phyloP scores from a whole-genome alignment of 2,888 invertebrate genomes.

The Calliopum simillimum region DNA sequence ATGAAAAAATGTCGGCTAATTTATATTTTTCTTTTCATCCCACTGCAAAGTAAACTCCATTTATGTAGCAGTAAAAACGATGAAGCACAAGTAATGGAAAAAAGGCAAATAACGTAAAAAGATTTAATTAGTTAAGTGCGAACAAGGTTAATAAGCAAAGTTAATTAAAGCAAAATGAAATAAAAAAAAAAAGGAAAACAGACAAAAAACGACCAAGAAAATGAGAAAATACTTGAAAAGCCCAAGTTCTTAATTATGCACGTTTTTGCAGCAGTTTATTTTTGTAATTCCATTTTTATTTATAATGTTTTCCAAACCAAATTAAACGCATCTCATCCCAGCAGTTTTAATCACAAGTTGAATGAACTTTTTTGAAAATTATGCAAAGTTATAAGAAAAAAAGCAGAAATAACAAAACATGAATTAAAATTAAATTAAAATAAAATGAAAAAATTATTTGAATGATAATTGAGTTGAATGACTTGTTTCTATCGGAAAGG shows the following conservation, averaged over 20 bases:
- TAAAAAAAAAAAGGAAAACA: not conserved
- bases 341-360: not conserved
- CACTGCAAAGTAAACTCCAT: not conserved
- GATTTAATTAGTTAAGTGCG: conserved; percentile 39
- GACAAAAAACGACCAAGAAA: not conserved
- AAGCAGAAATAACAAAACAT: too few relatives aligned
- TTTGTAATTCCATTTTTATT: not conserved
- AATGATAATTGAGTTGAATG: too few relatives aligned
- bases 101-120: conserved; percentile 13
- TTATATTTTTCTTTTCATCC: not conserved
- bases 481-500: too few relatives aligned
- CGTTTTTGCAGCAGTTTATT: not conserved
- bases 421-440: too few relatives aligned
- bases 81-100: conserved; percentile 23
- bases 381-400: too few relatives aligned
- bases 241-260: conserved; percentile 24
- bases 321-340: conserved; percentile 1
- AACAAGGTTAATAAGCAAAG: conserved; percentile 40
- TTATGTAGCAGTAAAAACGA: not conserved
- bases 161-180: conserved; percentile 36
- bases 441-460: too few relatives aligned
- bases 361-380: not conserved
- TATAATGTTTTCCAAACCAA: not conserved
- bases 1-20: not conserved
- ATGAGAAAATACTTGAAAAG: conserved; percentile 10